Base-by-base conservation (phyloP, 2,797 vertebrate genomes). In the Podarcis siculus region DNA sequence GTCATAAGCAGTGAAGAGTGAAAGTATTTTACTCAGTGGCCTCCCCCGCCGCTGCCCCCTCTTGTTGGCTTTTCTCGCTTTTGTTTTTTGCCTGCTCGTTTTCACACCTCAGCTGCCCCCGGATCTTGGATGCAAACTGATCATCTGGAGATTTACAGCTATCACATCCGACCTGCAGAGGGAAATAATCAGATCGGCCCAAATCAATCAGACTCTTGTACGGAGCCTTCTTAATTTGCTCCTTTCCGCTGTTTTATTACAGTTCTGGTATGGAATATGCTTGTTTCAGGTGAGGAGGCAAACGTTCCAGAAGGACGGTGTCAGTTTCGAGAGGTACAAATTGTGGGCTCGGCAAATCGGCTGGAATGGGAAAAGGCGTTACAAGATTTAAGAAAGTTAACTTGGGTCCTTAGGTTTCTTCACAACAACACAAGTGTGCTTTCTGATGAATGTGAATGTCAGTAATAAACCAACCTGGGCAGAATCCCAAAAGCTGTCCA, bases 141-240 rank as follows among this genome's bases (percentile, higher is more conserved):
- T 96, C 96, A 95, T 92, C 89, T 89, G 83, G 91, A 94, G 93
- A 94, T 96, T 95, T 95, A 95, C 94, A 93, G 91, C 91, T 85
- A 92, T 93, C 91, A 92, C 89, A 93, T 91, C 91, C 87, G 90
- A 92, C 91, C 93, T 95, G n/a, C 13, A 32, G n/a, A 17, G 71
- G 95, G 92, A 94, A 95, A 92, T 91, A 94, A 94, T 94, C 94
- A 93, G 94, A 95, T 95, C 92, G 94, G 91, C 91, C 90, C 90
- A 92, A 94, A 95, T 95, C 93, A 93, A 92, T 95, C 94, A 94
- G 90, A 89, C 84, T 77, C 88, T 89, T 92, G 83, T 91, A 64
- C 5, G 1, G 15, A 94, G 93, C 93, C 93, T 94, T 95, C 94
- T 93, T 92, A 94, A 95, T 94, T 91, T 95, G 21, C n/a, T n/a